phyloP scores from a whole-genome alignment of 2,113 vertebrate genomes.

The Columbina picui region DNA sequence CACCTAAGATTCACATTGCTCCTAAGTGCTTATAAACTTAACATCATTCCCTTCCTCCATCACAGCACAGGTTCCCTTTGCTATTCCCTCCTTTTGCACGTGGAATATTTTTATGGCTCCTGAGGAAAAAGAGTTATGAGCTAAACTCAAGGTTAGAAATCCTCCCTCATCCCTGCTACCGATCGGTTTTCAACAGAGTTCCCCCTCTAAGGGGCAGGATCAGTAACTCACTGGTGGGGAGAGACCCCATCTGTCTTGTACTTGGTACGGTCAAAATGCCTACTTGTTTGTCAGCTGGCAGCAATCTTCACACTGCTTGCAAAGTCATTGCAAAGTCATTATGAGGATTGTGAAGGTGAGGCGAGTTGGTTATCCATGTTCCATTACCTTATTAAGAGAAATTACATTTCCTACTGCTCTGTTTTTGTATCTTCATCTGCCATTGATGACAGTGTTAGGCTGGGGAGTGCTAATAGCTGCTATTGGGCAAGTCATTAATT shows the following conservation, averaged over 20 bases:
- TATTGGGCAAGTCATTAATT: neutral
- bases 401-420: neutral
- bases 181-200: neutral
- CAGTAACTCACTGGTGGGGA: neutral
- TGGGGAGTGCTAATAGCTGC: neutral
- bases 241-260: neutral
- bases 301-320: neutral
- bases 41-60: neutral
- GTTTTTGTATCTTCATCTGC: neutral
- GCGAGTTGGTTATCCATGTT: neutral
- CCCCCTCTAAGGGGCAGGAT: neutral
- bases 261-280: neutral
- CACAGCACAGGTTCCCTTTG: neutral
- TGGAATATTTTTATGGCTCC: neutral
- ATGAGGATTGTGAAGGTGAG: neutral
- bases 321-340: neutral
- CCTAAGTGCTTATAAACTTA: neutral
- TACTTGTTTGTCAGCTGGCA: neutral
- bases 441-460: accelerated
- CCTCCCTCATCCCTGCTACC: neutral
- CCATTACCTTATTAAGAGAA: accelerated
- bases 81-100: neutral
- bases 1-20: neutral
- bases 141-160: neutral
- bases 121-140: neutral